A percentile compares a stretch with the other conserved stretches of the same genome.
These are phyloP conservation scores for Drosophila elegans DNA, from an alignment of 1,140 invertebrate species.

Conservation along the genomic window DNA sequence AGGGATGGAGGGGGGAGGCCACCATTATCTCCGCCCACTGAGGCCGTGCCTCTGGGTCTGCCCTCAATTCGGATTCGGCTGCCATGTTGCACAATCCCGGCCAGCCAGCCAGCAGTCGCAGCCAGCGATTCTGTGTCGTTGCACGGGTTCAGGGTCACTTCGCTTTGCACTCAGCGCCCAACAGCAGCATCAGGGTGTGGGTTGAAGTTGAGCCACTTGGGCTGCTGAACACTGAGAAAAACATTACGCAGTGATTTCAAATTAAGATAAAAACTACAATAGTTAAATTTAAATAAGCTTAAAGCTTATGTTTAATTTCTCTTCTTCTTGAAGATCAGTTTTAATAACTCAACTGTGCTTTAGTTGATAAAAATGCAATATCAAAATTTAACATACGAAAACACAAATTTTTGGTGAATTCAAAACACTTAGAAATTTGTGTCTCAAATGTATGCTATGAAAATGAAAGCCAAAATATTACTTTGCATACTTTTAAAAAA, in stretches of 20 bases:
- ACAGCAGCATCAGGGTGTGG: slow-evolving; percentile 38
- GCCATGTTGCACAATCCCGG: slow-evolving; percentile 61
- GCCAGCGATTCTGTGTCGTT: slow-evolving; percentile 61
- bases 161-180: slow-evolving; percentile 49
- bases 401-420: background rate
- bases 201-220: slow-evolving; percentile 50
- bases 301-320: no score
- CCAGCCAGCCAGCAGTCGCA: slow-evolving; percentile 13
- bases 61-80: slow-evolving; percentile 27
- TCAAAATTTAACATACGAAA: no score
- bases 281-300: no score
- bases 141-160: slow-evolving; percentile 75
- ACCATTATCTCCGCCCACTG: slow-evolving; percentile 34
- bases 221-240: slow-evolving; percentile 1
- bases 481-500: no score
- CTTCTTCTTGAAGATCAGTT: no score
- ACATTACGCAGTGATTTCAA: background rate
- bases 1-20: background rate
- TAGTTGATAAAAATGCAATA: no score
- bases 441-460: slow-evolving; percentile 2
- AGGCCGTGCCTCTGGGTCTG: slow-evolving; percentile 30
- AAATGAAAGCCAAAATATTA: background rate
- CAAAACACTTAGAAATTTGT: background rate
- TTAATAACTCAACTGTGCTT: no score
- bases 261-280: no score